Evolutionary conservation across 1,140 invertebrate genomes (phyloP), one percentile per base, ranked within the genome.

Genomic region (Cotesia glomerata): DNA sequence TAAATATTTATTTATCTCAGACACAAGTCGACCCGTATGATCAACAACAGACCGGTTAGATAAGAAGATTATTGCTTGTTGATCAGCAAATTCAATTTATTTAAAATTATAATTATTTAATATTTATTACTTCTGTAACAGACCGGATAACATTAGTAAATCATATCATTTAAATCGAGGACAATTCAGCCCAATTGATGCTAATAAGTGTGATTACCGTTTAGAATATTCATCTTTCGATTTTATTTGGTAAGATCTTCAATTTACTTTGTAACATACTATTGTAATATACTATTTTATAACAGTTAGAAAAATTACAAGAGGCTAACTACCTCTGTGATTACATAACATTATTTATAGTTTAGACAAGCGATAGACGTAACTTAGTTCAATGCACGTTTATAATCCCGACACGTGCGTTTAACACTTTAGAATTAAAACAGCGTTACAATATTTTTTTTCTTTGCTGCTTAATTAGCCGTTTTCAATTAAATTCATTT

Each of bases 1-100:
- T 81, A 51, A 89, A 77, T 35, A 89, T 65, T 52, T 34, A 89
- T 65, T 52, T 34, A 65, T 51, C 36, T 49, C 13, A 14, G 26
- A n/a, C 52, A 54, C 52, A 16, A 51, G 39, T 18, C 70, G 59
- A 11, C 64, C 56, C 52, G 61, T 49, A 13, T 26, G 51, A 34
- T 61, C 9, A 34, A 11, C 58, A 26, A 13, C 61, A 63, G 61
- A 63, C 61, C 35, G 35, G 36, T 63, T 63, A 63, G 61, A 63
- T 63, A 63, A 63, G 61, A 39, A 26, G 9, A 39, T 63, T 35
- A 63, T 66, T 75, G 59, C 16, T 58, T 35, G 54, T 69, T 18
- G 18, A 61, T 32, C 14, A 26, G 8, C 2, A 45, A 45, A 45
- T 45, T 5, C 2, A 45, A 45, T 45, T 9, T 45, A 45, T 45